phyloP scores from a whole-genome alignment of 2,888 invertebrate genomes.

The Lamellibrachia columna region DNA sequence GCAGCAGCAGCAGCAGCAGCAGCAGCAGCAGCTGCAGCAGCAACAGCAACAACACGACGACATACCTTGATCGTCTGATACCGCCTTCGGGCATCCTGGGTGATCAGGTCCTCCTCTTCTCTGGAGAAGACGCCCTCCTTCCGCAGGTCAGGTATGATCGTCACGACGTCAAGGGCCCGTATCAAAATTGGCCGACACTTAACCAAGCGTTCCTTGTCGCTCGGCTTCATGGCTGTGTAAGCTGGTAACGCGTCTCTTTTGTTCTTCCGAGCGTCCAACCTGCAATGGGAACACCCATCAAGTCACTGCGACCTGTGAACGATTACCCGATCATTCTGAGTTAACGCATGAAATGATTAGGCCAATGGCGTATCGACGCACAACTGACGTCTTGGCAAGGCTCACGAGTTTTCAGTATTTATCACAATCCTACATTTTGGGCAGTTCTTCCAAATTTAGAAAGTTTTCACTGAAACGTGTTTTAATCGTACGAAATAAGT shows the following conservation, averaged over 20 bases:
- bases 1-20: no score
- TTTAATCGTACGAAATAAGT: no score
- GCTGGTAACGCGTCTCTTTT: not conserved
- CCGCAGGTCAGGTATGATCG: constrained; percentile 24
- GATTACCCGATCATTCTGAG: not conserved
- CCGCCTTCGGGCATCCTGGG: constrained; percentile 28
- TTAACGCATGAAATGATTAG: not conserved
- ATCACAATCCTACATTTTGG: no score
- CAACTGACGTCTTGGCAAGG: no score
- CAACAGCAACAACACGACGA: not conserved
- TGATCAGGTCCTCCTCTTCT: constrained; percentile 28
- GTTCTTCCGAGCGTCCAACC: not conserved
- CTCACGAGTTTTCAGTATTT: no score
- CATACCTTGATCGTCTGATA: constrained; percentile 21
- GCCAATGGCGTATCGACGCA: not conserved
- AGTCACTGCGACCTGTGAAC: not conserved
- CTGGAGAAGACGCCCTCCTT: constrained; percentile 22
- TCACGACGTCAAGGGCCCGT: constrained; percentile 30
- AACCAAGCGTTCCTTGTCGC: constrained; percentile 34
- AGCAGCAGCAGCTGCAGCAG: no score
- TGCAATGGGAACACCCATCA: not conserved
- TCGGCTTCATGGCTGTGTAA: constrained; percentile 33
- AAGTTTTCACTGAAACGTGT: no score
- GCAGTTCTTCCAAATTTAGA: no score
- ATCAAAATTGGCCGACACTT: constrained; percentile 29